Evolutionary conservation across 1,140 invertebrate species (phyloP), one percentile per base, ranked within the genome.

Genomic region (Pteromalus puparum): DNA sequence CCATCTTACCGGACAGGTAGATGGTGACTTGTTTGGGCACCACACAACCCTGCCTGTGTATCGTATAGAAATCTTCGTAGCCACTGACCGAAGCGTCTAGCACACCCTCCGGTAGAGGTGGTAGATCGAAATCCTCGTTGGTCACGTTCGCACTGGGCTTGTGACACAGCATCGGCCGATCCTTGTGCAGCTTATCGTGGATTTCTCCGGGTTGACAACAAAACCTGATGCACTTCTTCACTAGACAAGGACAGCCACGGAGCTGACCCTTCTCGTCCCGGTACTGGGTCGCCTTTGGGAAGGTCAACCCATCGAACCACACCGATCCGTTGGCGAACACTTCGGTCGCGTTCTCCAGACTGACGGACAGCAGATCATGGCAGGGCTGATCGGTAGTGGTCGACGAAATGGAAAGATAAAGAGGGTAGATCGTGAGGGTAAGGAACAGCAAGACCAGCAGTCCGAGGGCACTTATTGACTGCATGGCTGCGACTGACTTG

Each of bases 211-310:
- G 38, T 5, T 28, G 18, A 38, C 87, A 89, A 21, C 88, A 89
- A 46, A 74, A 75, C 30, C 87, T 85, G 0, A 87, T 73, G 65
- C 87, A 88, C 0, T 76, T 73, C 7, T 70, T 80, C 24, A 85
- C 34, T 28, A 74, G 38, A 38, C 88, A 88, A 0, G 81, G 74
- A 70, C 88, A 88, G 48, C 86, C 88, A 18, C 78, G 83, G 7
- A 80, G 28, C 26, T 34, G 28, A 1, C 83, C 38, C 15, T 75
- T 30, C 2, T 77, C 18, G 13, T n/a, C 61, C 21, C 53, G 53
- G 74, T 80, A 88, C 26, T 85, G 82, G 0, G n/a, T n/a, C 18
- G 76, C 10, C 15, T 24, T 34, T 6, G 83, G 73, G 28, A 86
- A 86, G 0, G 13, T n/a, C 7, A 82, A 13, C 5, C 77, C 74